A percentile compares a stretch with the other conserved stretches of the same genome.
Evolutionary conservation across 2,797 vertebrate genomes (phyloP).

Genomic region (Clarias laeviceps): DNA sequence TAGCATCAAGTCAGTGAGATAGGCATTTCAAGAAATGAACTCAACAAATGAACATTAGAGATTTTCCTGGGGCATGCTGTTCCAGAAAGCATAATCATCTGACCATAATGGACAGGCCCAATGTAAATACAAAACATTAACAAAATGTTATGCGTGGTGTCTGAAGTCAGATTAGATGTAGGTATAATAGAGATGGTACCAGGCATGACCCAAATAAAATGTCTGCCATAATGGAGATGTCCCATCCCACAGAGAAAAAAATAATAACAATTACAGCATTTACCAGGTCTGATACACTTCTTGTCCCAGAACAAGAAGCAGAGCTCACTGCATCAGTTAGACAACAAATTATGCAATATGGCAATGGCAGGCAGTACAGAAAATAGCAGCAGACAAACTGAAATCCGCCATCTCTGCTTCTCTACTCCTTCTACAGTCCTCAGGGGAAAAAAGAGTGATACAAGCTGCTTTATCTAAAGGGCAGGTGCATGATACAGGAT

Average conservation of each 20-base stretch:
- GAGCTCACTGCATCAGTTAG: not conserved
- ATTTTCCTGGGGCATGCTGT: not conserved
- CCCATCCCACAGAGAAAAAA: not conserved
- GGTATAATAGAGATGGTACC: not conserved
- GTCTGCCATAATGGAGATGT: not conserved
- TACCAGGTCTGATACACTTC: not conserved
- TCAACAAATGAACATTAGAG: not conserved
- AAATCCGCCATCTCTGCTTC: not conserved
- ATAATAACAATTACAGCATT: conserved; percentile 7
- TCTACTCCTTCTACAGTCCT: conserved; percentile 2
- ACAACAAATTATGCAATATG: conserved; percentile 10
- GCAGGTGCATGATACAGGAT: not conserved
- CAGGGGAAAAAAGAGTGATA: not conserved
- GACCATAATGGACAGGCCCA: not conserved
- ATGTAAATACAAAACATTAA: not conserved
- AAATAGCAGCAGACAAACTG: conserved; percentile 4
- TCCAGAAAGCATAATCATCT: not conserved
- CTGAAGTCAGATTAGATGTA: not conserved
- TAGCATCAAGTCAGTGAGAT: not conserved
- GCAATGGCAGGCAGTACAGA: not conserved
- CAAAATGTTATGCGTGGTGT: conserved; percentile 1
- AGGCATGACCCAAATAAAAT: not conserved
- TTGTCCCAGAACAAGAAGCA: not conserved
- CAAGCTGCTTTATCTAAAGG: not conserved
- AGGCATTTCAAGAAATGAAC: not conserved